Evolutionary conservation across 2,113 vertebrate genomes (phyloP).

Genomic region (Pleuronectes platessa): DNA sequence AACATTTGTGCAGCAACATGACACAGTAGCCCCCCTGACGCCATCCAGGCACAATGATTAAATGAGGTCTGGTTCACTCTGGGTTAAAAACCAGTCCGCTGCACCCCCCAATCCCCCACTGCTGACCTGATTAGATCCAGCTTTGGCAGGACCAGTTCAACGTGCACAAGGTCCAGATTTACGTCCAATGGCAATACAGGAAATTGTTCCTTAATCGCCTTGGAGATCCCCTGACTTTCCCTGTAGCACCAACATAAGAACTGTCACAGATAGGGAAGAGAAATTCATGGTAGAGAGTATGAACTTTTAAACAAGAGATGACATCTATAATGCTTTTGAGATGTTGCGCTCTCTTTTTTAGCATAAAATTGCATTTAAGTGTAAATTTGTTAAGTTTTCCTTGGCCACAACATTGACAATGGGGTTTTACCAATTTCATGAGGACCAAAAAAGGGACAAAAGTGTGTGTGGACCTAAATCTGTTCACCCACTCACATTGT

Average conservation of each 20-base stretch:
- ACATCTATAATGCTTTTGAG: too few relatives aligned
- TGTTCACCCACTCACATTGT: background rate
- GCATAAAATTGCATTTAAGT: too few relatives aligned
- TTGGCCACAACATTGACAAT: too few relatives aligned
- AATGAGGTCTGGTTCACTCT: slow-evolving; percentile 11
- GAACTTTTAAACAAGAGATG: too few relatives aligned
- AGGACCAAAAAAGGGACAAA: too few relatives aligned
- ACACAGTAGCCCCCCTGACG: slow-evolving; percentile 2
- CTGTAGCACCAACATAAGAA: background rate
- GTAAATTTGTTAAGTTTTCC: too few relatives aligned
- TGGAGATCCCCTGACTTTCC: background rate
- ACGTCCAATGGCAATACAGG: background rate
- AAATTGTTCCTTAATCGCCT: background rate
- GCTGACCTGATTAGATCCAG: slow-evolving; percentile 1
- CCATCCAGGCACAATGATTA: slow-evolving; percentile 6
- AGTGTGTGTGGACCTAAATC: background rate
- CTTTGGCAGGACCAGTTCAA: background rate
- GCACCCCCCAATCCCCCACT: background rate
- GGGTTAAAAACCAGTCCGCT: background rate
- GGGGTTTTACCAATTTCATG: too few relatives aligned
- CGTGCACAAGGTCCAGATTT: background rate
- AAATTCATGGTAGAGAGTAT: too few relatives aligned
- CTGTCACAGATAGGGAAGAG: too few relatives aligned
- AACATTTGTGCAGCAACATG: slow-evolving; percentile 21
- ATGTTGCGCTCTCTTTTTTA: too few relatives aligned